phyloP scores from a whole-genome alignment of 1,140 invertebrate genomes.

The Leucophenga varia region DNA sequence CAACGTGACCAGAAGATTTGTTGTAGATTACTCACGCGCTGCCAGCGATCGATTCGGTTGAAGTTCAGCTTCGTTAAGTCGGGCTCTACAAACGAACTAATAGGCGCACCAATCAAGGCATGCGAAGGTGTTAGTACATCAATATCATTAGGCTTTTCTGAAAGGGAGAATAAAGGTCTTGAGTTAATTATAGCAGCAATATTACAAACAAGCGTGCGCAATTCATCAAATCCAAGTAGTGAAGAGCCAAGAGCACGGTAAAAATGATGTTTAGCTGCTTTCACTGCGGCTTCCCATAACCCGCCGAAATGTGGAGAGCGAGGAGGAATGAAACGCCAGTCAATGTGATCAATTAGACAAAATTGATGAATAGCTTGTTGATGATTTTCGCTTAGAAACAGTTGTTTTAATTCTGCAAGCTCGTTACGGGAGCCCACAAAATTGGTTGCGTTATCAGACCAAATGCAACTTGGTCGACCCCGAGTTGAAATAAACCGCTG shows the following conservation, averaged over 20 bases:
- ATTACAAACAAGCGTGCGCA: conserved; percentile 26
- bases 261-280: conserved; percentile 12
- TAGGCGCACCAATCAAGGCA: conserved; percentile 19
- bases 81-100: conserved; percentile 36
- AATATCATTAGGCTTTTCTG: conserved; percentile 5
- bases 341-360: conserved; percentile 1
- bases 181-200: conserved; percentile 10
- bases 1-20: too few relatives aligned
- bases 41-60: too few relatives aligned
- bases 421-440: conserved; percentile 29
- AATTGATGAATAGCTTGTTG: neutral
- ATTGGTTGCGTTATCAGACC: conserved; percentile 48
- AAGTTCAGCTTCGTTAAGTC: too few relatives aligned
- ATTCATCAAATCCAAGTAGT: conserved; percentile 5
- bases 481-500: neutral
- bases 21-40: too few relatives aligned
- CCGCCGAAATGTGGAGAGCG: too few relatives aligned
- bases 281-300: too few relatives aligned
- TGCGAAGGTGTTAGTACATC: conserved; percentile 9
- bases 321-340: too few relatives aligned
- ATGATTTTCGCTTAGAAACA: neutral
- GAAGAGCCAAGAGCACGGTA: neutral
- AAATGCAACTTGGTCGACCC: conserved; percentile 13
- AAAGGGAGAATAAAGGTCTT: conserved; percentile 7
- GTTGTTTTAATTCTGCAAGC: neutral